Evolutionary conservation across 1,140 invertebrate species (phyloP), one percentile per base, ranked within the genome.

Genomic region (Anoplolepis gracilipes): DNA sequence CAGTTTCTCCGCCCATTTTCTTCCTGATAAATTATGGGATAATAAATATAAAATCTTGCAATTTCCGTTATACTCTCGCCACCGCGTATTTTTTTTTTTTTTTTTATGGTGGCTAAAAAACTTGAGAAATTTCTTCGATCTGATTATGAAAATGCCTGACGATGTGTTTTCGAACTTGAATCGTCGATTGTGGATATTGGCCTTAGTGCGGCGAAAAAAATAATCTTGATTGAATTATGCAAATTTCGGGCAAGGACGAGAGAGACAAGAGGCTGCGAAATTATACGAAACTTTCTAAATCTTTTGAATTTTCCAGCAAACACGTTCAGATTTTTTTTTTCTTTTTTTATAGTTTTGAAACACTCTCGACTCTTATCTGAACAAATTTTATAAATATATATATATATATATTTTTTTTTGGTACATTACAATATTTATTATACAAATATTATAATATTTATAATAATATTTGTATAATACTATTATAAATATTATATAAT

Each of bases 171-270:
- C 25, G 8, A 57, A 36, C 2, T 22, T 49, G 7, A 49, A 39
- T 79, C 16, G 65, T 49, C 64, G 36, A 25, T 81, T n/a, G 65
- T 53, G 33, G 65, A 42, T 72, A 70, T 70, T 33, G 22, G 77
- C 19, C 19, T 42, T 55, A 53, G 62, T 62, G 16, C 25, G 33
- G 53, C 19, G 53, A n/a, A 72, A 82, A n/a, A 53, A 72, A 82
- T 82, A 82, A 25, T 82, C 67, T 82, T 53, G 25, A 70, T 70
- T 55, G 33, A 82, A 82, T 81, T 81, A 81, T 36, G 53, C 53
- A 81, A 72, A 81, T 61, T 73, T 72, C 36, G 78, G 49, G n/a
- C n/a, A n/a, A 22, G 46, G 19, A 46, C 30, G 42, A 79, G 76
- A 16, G 25, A 72, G 36, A n/a, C 65, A 39, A 59, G 19, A 46